Percentiles rank a stretch among this genome's conserved stretches.
These are phyloP conservation scores for Clivina fossor DNA, from an alignment of 2,888 invertebrate genomes.

Conservation along the genomic window DNA sequence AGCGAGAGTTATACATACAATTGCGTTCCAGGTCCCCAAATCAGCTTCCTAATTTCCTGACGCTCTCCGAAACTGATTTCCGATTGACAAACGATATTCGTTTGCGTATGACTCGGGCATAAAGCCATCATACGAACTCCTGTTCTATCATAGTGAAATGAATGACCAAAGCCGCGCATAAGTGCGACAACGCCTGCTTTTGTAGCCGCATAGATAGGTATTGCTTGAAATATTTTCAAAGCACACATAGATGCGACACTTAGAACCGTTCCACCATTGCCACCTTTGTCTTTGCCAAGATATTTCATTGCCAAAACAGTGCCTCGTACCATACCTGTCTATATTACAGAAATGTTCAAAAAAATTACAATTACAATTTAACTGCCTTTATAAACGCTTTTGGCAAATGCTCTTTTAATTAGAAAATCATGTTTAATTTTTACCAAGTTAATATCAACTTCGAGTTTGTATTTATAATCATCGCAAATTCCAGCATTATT, in stretches of 20 bases:
- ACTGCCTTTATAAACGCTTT: too few species aligned
- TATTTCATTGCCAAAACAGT: slow-evolving; percentile 53
- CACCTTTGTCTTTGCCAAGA: slow-evolving; percentile 54
- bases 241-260: slow-evolving; percentile 55
- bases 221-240: slow-evolving; percentile 43
- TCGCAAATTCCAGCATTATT: slow-evolving; percentile 78
- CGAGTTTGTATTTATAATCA: slow-evolving; percentile 71
- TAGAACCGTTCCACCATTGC: slow-evolving; percentile 54
- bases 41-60: too few species aligned
- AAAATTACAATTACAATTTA: too few species aligned
- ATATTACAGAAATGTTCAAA: slow-evolving; percentile 39
- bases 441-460: slow-evolving; percentile 55
- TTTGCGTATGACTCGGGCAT: slow-evolving; percentile 53
- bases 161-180: slow-evolving; percentile 43
- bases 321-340: slow-evolving; percentile 53
- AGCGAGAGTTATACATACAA: too few species aligned
- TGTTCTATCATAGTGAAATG: slow-evolving; percentile 47
- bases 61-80: too few species aligned
- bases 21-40: too few species aligned
- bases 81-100: slow-evolving; percentile 45
- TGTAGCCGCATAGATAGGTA: slow-evolving; percentile 50
- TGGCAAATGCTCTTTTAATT: slow-evolving; percentile 14
- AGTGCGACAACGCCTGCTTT: slow-evolving; percentile 50
- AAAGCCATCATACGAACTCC: slow-evolving; percentile 50
- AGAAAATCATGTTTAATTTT: slow-evolving; percentile 34